Conservation (phyloP, 2,113 vertebrate genomes). For the Lampris incognitus region DNA sequence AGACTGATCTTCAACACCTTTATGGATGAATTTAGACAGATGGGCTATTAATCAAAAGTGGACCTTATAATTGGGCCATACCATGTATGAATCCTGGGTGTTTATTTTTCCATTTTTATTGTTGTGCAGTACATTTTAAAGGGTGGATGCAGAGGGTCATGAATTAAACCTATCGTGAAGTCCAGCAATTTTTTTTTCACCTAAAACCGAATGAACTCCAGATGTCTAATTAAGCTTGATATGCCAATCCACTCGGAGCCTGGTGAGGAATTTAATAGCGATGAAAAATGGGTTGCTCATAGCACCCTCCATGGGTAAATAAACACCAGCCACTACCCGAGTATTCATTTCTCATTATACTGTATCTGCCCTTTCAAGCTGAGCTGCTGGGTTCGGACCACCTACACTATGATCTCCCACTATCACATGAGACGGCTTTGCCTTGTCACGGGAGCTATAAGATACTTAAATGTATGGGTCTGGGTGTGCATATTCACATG, state of each 20-base stretch:
- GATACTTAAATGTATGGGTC: constrained; percentile 8
- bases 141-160: constrained; percentile 21
- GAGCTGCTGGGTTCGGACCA: constrained; percentile 46
- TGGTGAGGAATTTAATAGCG: constrained; percentile 52
- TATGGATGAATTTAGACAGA: constrained; percentile 17
- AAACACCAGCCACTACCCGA: constrained; percentile 41
- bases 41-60: constrained; percentile 5
- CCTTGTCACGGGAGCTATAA: constrained; percentile 21
- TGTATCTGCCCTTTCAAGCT: constrained; percentile 33
- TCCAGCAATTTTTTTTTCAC: constrained; percentile 37
- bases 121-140: background rate
- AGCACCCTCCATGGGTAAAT: constrained; percentile 56
- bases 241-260: constrained; percentile 45
- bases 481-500: constrained; percentile 15
- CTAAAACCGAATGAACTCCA: constrained; percentile 60
- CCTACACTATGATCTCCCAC: constrained; percentile 47
- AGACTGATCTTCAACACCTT: constrained; percentile 12
- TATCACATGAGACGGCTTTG: constrained; percentile 58
- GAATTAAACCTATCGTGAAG: constrained; percentile 44
- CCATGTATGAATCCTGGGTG: background rate
- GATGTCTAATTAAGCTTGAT: constrained; percentile 74
- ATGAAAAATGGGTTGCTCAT: constrained; percentile 65
- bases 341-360: constrained; percentile 33
- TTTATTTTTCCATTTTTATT: background rate
- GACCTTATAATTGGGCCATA: background rate